Evolutionary conservation across 2,113 vertebrate species (phyloP), one percentile per base, ranked within the genome.

Genomic region (Pedionomus torquatus): DNA sequence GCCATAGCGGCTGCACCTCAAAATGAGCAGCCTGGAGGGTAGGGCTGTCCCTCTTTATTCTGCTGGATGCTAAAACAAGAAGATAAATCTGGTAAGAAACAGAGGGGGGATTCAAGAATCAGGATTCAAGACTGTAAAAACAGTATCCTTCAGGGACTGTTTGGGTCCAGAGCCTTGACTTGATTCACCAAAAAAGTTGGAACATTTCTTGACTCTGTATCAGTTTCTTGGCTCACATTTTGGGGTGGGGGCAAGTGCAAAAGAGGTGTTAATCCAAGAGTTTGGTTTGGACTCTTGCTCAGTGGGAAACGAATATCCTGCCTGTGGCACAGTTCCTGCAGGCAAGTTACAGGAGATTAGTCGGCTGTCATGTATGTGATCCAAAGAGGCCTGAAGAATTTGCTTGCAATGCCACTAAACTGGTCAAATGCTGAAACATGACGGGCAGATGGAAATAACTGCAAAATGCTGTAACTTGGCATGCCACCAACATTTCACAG

Each of bases 191-290:
- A 72, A 92, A 70, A 39, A 21, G 6, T 33, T 94, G 77, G 77
- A 89, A 49, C 9, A 1, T 91, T 96, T 91, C 57, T 91, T 87
- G 70, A 68, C n/a, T 84, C 41, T 54, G 25, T 83, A 64, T 94
- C 60, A 70, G 70, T 68, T 79, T 96, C 77, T 93, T 84, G 92
- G 87, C 82, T 94, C 58, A 31, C 33, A 83, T 93, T 89, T 91
- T 89, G 81, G 30, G 26, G 39, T 74, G 66, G 51, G 41, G 26
- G 54, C 15, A 18, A 69, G 77, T 72, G 65, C 13, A 64, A 94
- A 95, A 87, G 86, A 96, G 89, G 92, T 93, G 95, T 64, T 95
- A 97, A 96, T 96, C 94, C 93, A 71, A 89, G 51, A 80, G 84
- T 91, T 93, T 95, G 93, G 55, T 93, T 93, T 95, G 68, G 77